Evolutionary conservation across 2,113 vertebrate species (phyloP).

Genomic region (Propithecus coquereli): DNA sequence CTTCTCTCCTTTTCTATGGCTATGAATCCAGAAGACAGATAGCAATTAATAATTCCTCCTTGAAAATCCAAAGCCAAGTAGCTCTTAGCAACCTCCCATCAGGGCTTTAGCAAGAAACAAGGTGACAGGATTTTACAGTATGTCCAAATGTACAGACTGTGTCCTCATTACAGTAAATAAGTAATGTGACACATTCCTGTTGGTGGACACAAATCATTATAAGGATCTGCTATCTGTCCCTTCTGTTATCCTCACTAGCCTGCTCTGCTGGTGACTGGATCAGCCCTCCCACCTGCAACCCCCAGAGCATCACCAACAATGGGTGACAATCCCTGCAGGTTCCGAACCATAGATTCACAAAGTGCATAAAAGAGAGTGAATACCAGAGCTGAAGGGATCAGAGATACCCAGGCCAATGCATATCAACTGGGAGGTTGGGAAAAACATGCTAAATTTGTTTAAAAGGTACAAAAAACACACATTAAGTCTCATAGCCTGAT

Average conservation of each 20-base stretch:
- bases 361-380: not conserved
- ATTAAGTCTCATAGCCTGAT: not conserved
- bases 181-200: not conserved
- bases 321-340: not conserved
- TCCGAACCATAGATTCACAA: not conserved
- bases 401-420: not conserved
- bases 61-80: constrained; percentile 29
- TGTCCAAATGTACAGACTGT: not conserved
- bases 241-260: not conserved
- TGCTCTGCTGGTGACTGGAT: rapidly evolving
- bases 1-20: not conserved
- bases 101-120: not conserved
- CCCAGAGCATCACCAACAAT: not conserved
- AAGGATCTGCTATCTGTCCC: not conserved
- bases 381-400: not conserved
- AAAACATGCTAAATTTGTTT: not conserved
- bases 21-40: not conserved
- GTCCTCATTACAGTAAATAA: not conserved
- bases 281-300: rapidly evolving
- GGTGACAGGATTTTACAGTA: not conserved
- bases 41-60: constrained; percentile 27
- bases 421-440: not conserved
- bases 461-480: not conserved
- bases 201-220: not conserved
- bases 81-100: not conserved